A percentile compares a stretch with the other conserved stretches of the same genome.
Evolutionary conservation across 2,113 vertebrate genomes (phyloP).

Genomic region (Nesoenas mayeri): DNA sequence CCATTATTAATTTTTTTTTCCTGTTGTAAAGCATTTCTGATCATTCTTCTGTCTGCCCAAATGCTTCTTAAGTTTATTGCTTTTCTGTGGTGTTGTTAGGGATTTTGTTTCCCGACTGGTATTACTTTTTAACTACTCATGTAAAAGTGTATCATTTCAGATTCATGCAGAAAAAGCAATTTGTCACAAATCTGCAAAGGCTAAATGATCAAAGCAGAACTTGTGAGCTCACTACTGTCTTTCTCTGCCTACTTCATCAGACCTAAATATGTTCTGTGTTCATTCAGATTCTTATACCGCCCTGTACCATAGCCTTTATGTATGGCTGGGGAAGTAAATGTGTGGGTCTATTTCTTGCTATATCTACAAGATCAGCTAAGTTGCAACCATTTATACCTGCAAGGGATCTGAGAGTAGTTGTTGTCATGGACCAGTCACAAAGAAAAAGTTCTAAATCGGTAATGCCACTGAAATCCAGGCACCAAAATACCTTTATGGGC

Average conservation of each 20-base stretch:
- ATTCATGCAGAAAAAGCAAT: conserved; percentile 47
- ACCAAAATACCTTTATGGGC: not conserved
- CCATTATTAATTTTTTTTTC: not conserved
- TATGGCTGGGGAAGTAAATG: not conserved
- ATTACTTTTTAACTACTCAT: conserved; percentile 43
- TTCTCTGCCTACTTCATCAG: not conserved
- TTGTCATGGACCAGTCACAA: not conserved
- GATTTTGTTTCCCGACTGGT: conserved; percentile 15
- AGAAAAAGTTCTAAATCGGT: not conserved
- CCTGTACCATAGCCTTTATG: not conserved
- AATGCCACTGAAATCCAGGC: not conserved
- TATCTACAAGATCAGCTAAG: not conserved
- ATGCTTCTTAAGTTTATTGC: conserved; percentile 47
- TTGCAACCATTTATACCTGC: not conserved
- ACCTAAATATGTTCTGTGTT: not conserved
- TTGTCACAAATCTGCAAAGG: conserved; percentile 20
- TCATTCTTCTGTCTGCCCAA: conserved; percentile 16
- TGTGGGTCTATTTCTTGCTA: not conserved
- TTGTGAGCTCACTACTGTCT: not conserved
- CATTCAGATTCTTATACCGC: not conserved
- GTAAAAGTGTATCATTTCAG: conserved; percentile 57
- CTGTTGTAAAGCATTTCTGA: conserved; percentile 2
- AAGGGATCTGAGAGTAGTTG: not conserved
- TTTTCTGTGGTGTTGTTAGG: not conserved
- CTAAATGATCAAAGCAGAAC: conserved; percentile 52